Evolutionary conservation across 2,113 vertebrate genomes (phyloP).

Genomic region (Myocastor coypus): DNA sequence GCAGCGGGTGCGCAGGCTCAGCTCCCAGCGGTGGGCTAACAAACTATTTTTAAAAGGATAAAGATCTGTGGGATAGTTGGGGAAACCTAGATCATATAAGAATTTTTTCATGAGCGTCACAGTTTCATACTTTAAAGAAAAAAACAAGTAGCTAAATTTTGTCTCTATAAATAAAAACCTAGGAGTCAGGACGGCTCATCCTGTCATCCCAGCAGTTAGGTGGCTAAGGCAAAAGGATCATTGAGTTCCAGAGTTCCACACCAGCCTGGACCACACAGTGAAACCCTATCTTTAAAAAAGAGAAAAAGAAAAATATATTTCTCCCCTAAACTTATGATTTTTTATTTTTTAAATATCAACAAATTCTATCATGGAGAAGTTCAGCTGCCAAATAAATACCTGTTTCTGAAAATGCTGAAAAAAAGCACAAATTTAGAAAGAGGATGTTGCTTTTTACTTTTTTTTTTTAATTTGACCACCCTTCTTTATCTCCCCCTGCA

Average conservation of each 20-base stretch:
- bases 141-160: not conserved
- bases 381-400: constrained; percentile 26
- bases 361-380: not conserved
- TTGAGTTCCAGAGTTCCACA: not conserved
- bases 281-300: not conserved
- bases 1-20: too few species aligned
- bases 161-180: not conserved
- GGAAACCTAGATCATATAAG: not conserved
- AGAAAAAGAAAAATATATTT: not conserved
- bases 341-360: constrained; percentile 10
- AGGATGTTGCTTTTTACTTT: not conserved
- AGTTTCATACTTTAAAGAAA: not conserved
- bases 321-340: not conserved
- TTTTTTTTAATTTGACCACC: not conserved
- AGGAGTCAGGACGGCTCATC: not conserved
- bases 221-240: not conserved
- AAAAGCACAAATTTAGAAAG: not conserved
- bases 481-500: not conserved
- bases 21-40: too few species aligned
- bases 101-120: not conserved
- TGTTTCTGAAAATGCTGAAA: not conserved
- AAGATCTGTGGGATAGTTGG: too few species aligned
- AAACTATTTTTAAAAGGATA: too few species aligned
- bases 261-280: not conserved
- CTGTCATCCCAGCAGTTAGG: not conserved